phyloP scores from a whole-genome alignment of 1,140 invertebrate species.

The Drosophila persimilis region DNA sequence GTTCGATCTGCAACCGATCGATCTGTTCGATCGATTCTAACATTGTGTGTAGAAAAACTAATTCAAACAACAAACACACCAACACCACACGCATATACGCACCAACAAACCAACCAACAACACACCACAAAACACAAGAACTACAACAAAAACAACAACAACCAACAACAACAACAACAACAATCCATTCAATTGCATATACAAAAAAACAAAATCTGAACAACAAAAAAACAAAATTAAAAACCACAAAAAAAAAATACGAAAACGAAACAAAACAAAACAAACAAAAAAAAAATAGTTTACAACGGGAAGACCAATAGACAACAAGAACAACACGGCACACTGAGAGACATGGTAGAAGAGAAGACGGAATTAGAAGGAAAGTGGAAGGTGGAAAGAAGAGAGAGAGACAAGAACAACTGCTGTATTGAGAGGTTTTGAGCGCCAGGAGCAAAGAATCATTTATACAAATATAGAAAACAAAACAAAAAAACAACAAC shows the following conservation, averaged over 20 bases:
- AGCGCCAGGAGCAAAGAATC: constrained; percentile 72
- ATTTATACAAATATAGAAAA: constrained; percentile 70
- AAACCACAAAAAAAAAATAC: constrained; percentile 4
- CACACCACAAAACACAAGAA: constrained; percentile 22
- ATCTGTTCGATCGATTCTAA: constrained; percentile 48
- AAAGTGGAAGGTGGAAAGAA: constrained; percentile 10
- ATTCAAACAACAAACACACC: constrained; percentile 55
- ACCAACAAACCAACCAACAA: constrained; percentile 20
- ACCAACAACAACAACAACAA: constrained; percentile 33
- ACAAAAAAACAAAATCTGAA: constrained; percentile 26
- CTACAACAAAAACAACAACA: constrained; percentile 36
- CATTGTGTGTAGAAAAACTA: constrained; percentile 77
- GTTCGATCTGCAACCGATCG: constrained; percentile 26
- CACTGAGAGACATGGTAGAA: constrained; percentile 42
- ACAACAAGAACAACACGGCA: constrained; percentile 54
- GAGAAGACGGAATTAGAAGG: constrained; percentile 1
- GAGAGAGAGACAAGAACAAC: constrained; percentile 38
- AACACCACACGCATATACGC: constrained; percentile 48
- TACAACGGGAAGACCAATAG: constrained; percentile 61
- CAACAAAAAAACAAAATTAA: not conserved
- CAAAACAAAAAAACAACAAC: constrained; percentile 28
- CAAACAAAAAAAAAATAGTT: constrained; percentile 58
- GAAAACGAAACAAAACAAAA: constrained; percentile 47
- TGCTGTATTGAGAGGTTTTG: constrained; percentile 60
- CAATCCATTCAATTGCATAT: constrained; percentile 63